Conservation (phyloP, 2,113 vertebrate species). For the Prietella phreatophila region DNA sequence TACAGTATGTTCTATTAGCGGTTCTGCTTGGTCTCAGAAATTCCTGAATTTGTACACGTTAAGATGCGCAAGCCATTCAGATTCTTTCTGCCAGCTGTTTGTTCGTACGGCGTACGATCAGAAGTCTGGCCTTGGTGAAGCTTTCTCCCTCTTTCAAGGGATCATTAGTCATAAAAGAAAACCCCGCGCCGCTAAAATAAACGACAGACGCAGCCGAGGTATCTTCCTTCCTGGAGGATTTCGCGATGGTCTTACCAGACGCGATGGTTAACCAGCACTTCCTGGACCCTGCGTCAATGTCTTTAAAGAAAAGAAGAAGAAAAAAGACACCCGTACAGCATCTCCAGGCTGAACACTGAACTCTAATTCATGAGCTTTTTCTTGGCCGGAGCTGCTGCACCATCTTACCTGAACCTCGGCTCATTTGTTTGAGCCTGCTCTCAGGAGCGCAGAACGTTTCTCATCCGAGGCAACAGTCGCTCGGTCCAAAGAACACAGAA, state of each 20-base stretch:
- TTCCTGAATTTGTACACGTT: neutral
- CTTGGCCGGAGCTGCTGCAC: neutral
- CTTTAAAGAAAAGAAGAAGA: constrained; percentile 47
- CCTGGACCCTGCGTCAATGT: constrained; percentile 35
- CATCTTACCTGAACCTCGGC: constrained; percentile 33
- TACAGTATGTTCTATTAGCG: neutral
- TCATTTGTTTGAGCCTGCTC: constrained; percentile 22
- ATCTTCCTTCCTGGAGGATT: constrained; percentile 33
- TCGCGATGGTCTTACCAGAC: constrained; percentile 37
- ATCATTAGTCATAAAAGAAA: constrained; percentile 48
- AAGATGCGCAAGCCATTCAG: neutral
- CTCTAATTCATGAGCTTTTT: constrained; percentile 34
- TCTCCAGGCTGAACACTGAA: constrained; percentile 48
- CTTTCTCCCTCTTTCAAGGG: constrained; percentile 5
- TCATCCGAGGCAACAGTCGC: constrained; percentile 14
- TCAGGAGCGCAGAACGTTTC: constrained; percentile 21
- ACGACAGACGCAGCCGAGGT: constrained; percentile 8
- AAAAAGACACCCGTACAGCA: constrained; percentile 21
- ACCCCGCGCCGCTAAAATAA: constrained; percentile 32
- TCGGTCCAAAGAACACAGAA: constrained; percentile 35
- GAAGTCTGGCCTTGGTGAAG: neutral
- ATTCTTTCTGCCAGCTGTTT: neutral
- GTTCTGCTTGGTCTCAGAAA: neutral
- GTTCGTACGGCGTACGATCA: neutral
- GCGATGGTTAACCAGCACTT: constrained; percentile 50